Evolutionary conservation across 2,113 vertebrate species (phyloP), one percentile per base, ranked within the genome.

Genomic region (Crotalus viridis): DNA sequence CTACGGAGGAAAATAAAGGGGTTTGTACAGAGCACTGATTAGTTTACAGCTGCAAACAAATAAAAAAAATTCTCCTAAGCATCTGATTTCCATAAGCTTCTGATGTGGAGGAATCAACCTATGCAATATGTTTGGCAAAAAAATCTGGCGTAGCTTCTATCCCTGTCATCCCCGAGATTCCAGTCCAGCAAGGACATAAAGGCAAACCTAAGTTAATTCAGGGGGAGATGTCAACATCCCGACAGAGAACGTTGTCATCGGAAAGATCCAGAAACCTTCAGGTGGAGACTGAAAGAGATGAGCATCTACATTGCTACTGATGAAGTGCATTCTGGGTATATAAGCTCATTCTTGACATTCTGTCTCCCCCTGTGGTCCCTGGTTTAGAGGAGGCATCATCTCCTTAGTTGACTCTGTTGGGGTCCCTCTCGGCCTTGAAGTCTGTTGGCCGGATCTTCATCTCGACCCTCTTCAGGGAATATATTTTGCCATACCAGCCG

Each of bases 401-500:
- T 85, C 94, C 93, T 93, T 92, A 10, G 56, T 90, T 74, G 51
- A 85, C 56, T 10, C 91, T 13, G 1, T 0, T 57, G 93, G 3
- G 90, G 43, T 87, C 46, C 90, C 85, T 90, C 95, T 96, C 98
- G 0, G 96, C 96, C 64, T 97, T 97, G 97, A 99, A 99, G 85
- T 97, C 98, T 94, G 98, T 98, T 0, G 99, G 98, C 19, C 99
- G 97, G 93, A 99, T 98, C 97, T 99, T 99, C 98, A 99, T 99
- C 97, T 99, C 99, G 0, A 99, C 99, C 88, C 98, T 97, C 96
- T 98, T 99, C 94, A 99, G 96, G 13, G 99, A 99, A 39, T 99
- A 99, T 96, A 97, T 98, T 10, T 99, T 98, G 0, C 99, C 99
- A 0, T 99, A 99, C 99, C 99, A 99, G 3, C 98, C 98, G 0